Percentiles rank a stretch among this genome's conserved stretches.
Conservation (phyloP, 2,888 invertebrate genomes). For the Oscheius sp. region DNA sequence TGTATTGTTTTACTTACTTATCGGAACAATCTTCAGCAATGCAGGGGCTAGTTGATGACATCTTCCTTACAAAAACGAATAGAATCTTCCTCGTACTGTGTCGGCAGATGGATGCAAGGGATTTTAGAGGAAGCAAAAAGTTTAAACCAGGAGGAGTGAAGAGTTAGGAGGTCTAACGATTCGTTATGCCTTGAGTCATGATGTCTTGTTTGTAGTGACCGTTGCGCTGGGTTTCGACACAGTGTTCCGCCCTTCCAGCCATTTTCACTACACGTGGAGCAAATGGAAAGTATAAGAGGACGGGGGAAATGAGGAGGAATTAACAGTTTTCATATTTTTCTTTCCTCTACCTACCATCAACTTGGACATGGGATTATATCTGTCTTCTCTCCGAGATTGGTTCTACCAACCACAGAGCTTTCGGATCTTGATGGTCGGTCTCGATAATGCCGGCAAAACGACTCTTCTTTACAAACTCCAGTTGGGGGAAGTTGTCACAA, state of each 20-base stretch:
- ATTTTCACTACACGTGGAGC: slow-evolving; percentile 28
- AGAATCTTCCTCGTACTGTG: no score
- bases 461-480: slow-evolving; percentile 33
- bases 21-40: no score
- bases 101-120: no score
- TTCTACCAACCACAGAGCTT: background rate
- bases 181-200: no score
- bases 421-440: slow-evolving; percentile 33
- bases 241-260: background rate
- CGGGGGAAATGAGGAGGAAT: background rate
- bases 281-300: slow-evolving; percentile 1
- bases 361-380: slow-evolving; percentile 9
- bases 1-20: no score
- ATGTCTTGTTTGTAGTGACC: background rate
- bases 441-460: slow-evolving; percentile 33
- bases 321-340: background rate
- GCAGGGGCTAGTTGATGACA: no score
- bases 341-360: background rate
- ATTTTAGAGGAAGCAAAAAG: no score
- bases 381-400: slow-evolving; percentile 20
- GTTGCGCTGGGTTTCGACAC: slow-evolving; percentile 27
- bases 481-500: slow-evolving; percentile 20
- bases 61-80: no score
- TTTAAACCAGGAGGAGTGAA: no score
- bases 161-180: no score